Percentiles rank a stretch among this genome's conserved stretches.
Conservation (phyloP, 2,113 vertebrate genomes). For the Eira barbara region DNA sequence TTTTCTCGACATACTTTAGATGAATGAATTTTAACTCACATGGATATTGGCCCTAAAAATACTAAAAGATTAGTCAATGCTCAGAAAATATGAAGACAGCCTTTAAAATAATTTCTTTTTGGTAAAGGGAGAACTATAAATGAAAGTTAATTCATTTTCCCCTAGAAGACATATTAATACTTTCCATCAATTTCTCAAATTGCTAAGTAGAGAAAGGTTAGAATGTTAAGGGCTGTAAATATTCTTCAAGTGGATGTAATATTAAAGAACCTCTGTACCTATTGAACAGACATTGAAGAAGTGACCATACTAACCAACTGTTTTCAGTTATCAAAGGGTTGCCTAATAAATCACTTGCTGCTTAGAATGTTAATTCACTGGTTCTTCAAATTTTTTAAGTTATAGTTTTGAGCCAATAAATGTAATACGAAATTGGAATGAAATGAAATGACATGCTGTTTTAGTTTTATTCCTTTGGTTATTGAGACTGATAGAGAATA, state of each 20-base stretch:
- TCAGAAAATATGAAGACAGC: neutral
- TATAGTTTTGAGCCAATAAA: constrained; percentile 44
- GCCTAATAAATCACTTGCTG: constrained; percentile 59
- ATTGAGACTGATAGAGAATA: constrained; percentile 1
- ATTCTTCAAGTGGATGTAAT: constrained; percentile 44
- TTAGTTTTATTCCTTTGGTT: constrained; percentile 59
- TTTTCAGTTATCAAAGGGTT: constrained; percentile 42
- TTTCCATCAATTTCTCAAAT: constrained; percentile 54
- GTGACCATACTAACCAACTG: constrained; percentile 26
- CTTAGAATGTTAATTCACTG: constrained; percentile 41
- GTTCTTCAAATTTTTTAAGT: constrained; percentile 50
- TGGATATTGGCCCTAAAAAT: constrained; percentile 11
- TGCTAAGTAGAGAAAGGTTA: neutral
- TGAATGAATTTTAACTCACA: constrained; percentile 44
- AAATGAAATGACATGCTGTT: constrained; percentile 39
- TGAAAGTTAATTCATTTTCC: neutral
- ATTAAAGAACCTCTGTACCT: neutral
- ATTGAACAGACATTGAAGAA: neutral
- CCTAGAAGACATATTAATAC: neutral
- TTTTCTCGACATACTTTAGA: neutral
- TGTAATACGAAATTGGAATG: constrained; percentile 44
- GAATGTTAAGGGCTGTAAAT: constrained; percentile 21
- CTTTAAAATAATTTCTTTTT: constrained; percentile 55
- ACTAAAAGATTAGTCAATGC: neutral
- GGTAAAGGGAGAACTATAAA: constrained; percentile 31